These are phyloP conservation scores for Odontomyia ornata DNA, from an alignment of 2,888 invertebrate genomes.

Conservation along the genomic window DNA sequence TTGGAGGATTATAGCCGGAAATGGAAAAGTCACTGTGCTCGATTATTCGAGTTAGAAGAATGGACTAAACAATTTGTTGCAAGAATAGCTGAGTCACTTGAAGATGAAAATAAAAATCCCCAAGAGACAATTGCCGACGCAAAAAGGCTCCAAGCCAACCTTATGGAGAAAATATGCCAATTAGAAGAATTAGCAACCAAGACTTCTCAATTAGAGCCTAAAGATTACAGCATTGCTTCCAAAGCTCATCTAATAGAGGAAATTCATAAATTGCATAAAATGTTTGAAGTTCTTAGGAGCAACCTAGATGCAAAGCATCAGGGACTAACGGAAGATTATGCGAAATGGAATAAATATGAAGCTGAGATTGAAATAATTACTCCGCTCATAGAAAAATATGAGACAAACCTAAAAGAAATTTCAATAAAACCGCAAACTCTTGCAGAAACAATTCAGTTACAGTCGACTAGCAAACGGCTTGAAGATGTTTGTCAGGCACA, in stretches of 20 bases:
- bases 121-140: slow-evolving; percentile 83
- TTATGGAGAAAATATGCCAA: slow-evolving; percentile 77
- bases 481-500: slow-evolving; percentile 81
- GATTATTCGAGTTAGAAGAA: slow-evolving; percentile 77
- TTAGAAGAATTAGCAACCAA: slow-evolving; percentile 79
- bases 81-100: slow-evolving; percentile 66
- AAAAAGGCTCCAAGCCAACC: slow-evolving; percentile 77
- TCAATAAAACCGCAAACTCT: slow-evolving; percentile 77
- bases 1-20: slow-evolving; percentile 83
- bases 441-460: slow-evolving; percentile 82
- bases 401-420: slow-evolving; percentile 73
- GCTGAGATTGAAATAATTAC: slow-evolving; percentile 79
- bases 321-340: slow-evolving; percentile 79
- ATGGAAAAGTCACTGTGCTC: slow-evolving; percentile 81
- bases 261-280: slow-evolving; percentile 77
- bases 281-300: slow-evolving; percentile 78
- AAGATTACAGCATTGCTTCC: slow-evolving; percentile 70
- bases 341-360: slow-evolving; percentile 87
- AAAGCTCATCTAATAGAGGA: slow-evolving; percentile 61
- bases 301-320: slow-evolving; percentile 80
- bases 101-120: slow-evolving; percentile 81
- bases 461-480: slow-evolving; percentile 76
- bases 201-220: slow-evolving; percentile 74
- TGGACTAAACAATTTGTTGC: slow-evolving; percentile 86
- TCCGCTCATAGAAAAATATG: slow-evolving; percentile 89